Evolutionary conservation across 1,140 invertebrate species (phyloP), one percentile per base, ranked within the genome.

Genomic region (Drosophila pachea): DNA sequence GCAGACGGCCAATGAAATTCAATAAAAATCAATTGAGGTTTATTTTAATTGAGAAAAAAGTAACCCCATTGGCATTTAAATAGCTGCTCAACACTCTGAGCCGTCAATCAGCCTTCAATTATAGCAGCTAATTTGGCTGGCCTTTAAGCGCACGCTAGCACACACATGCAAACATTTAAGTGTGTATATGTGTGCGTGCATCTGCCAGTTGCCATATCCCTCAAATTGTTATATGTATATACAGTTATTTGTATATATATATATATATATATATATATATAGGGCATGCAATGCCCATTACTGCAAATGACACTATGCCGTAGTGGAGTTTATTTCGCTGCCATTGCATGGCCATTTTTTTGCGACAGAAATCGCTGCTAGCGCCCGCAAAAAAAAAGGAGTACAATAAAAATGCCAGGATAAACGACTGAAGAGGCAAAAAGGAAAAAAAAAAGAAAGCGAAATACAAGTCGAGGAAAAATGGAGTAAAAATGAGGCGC

Each of bases 71-170:
- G n/a, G n/a, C 9, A 35, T 38, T 47, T 4, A 58, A 59, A 38
- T 66, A 31, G 7, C 12, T n/a, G 22, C 43, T 49, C 36, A 14
- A 43, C 38, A 52, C 43, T 61, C 36, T 65, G 53, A 9, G 40
- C 62, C 59, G 78, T 67, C 72, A 83, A 84, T 83, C 78, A 78
- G 55, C 52, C 49, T 71, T 76, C 76, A 83, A 84, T 83, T 82
- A 84, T 73, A 64, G 73, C 76, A 72, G 69, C 73, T 79, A 76
- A 83, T 78, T 84, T 79, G 49, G 68, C 36, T 70, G 69, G 35
- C 74, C 66, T 70, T 83, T 48, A 58, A 63, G 40, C 53, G n/a
- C 68, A 70, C 68, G 62, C 68, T 70, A 59, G 22, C 22, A 22
- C 22, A 22, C 31, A 49, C 8, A 12, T 31, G 7, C 32, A 52